Evolutionary conservation across 2,888 invertebrate genomes (phyloP), one percentile per base, ranked within the genome.

Genomic region (Eumerus sabulonum): DNA sequence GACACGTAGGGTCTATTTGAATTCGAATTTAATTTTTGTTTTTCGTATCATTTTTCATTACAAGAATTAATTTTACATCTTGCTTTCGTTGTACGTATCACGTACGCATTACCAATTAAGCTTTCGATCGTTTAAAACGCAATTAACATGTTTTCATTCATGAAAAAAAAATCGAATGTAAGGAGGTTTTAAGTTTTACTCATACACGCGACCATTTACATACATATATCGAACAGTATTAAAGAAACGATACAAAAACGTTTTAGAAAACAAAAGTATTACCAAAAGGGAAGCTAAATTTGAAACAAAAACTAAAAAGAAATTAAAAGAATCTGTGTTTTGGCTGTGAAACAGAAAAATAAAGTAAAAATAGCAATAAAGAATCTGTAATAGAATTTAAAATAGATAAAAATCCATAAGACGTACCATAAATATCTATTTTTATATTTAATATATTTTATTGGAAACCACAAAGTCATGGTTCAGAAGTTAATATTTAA

Each of bases 311-410:
- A 45, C 45, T 38, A 62, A 60, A 81, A 82, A 81, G 48, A 81
- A 82, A 76, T 63, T 76, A 54, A 66, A 82, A 82, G 83, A 87
- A 88, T 87, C 87, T 88, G 88, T 88, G 84, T 87, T 87, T 87
- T 88, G 87, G 87, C 87, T 87, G 87, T 87, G 87, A 87, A 87
- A 87, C 88, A 87, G 87, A 88, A 86, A 85, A 47, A 82, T 56
- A 63, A 18, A 54, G 42, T 57, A 47, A 40, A 62, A 64, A 57
- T 72, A 70, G 71, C 47, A 82, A 68, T 63, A 72, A 70, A 60
- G 45, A 51, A 81, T 74, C 71, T 56, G 81, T 82, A 67, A 66
- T 76, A 74, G 71, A 82, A 54, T 4, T 40, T n/a, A n/a, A 62
- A 73, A 72, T 13, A 60, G 57, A 66, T 50, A 54, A 63, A 35